Base-by-base conservation (phyloP, 30 jellyfish, hydroid and myxozoan genomes). In the Chrysaora quinquecirrha region DNA sequence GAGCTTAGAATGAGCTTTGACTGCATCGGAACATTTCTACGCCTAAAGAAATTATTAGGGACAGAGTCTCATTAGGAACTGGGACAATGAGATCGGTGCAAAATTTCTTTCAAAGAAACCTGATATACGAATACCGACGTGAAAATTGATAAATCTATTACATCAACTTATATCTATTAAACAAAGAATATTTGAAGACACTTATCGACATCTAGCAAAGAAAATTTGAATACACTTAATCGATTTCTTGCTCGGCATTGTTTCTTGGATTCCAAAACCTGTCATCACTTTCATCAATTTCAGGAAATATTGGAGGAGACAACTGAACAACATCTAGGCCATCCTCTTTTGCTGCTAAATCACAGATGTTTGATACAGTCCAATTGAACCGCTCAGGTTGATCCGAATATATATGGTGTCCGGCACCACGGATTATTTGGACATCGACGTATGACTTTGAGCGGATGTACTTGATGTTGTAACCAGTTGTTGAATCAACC, bases 381-480 rank as follows among this genome's bases (percentile, higher is more conserved):
- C 81, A 74, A 58, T 95, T 95, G 75, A 95, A 95, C 48, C 88
- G 73, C 64, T 63, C 91, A 6, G 99, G 99, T 30, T 78, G 89
- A 71, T 95, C 99, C 33, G 99, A 97, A 56, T 83, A 95, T 25
- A 95, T 43, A 34, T 95, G 99, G 73, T 95, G 99, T 2, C 99
- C 99, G 23, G 99, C 96, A n/a, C 97, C 99, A 3, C 86, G 89
- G 9, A 95, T 84, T 10, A 95, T 86, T 58, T 95, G 95, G 48
- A 95, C 94, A 73, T 95, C 96, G 30, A 95, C 99, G 54, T 49
- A 74, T 1, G 97, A 78, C 22, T 74, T 73, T 18, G 82, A 52
- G 34, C 97, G 80, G 56, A 95, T 61, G 73, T 95, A 73, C 63
- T 95, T 95, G 43, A 95, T 62, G 71, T 43, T 79, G 89, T 73